Evolutionary conservation across 2,797 vertebrate species (phyloP).

Genomic region (Crenichthys baileyi): DNA sequence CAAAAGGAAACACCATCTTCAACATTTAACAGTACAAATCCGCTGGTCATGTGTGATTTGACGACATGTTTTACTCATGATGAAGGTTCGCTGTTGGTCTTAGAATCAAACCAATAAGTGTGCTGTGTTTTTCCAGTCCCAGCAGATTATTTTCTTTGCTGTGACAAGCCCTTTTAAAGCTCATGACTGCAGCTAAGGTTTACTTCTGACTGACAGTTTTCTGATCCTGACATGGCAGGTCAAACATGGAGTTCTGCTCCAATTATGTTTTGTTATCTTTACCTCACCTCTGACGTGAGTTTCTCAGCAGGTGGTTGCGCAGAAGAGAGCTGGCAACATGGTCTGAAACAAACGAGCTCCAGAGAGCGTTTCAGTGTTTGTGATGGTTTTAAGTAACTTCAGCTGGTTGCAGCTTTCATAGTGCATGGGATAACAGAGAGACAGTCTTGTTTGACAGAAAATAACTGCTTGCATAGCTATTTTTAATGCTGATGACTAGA

Average conservation of each 20-base stretch:
- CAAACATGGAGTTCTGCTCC: slow-evolving; percentile 28
- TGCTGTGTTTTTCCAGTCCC: slow-evolving; percentile 31
- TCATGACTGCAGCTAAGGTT: slow-evolving; percentile 20
- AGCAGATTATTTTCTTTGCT: slow-evolving; percentile 55
- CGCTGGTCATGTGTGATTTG: slow-evolving; percentile 18
- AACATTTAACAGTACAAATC: slow-evolving; percentile 2
- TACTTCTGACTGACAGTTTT: slow-evolving; percentile 12
- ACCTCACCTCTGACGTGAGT: slow-evolving; percentile 21
- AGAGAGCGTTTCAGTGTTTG: slow-evolving; percentile 14
- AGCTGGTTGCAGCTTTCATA: not conserved
- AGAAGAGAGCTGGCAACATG: slow-evolving; percentile 11
- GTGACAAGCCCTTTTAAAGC: slow-evolving; percentile 22
- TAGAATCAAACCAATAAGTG: slow-evolving; percentile 29
- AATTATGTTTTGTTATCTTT: slow-evolving; percentile 55
- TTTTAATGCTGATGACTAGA: not conserved
- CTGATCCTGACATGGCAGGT: slow-evolving; percentile 29
- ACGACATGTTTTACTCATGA: slow-evolving; percentile 13
- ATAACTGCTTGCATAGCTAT: not conserved
- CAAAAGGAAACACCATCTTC: slow-evolving; percentile 21
- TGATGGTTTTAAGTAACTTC: slow-evolving; percentile 13
- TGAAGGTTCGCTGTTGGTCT: not conserved
- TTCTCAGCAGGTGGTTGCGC: not conserved
- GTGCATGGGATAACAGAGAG: not conserved
- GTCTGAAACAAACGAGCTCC: slow-evolving; percentile 3
- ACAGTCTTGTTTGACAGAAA: not conserved